Conservation (phyloP, 2,888 invertebrate genomes). For the Rosalia funebris region DNA sequence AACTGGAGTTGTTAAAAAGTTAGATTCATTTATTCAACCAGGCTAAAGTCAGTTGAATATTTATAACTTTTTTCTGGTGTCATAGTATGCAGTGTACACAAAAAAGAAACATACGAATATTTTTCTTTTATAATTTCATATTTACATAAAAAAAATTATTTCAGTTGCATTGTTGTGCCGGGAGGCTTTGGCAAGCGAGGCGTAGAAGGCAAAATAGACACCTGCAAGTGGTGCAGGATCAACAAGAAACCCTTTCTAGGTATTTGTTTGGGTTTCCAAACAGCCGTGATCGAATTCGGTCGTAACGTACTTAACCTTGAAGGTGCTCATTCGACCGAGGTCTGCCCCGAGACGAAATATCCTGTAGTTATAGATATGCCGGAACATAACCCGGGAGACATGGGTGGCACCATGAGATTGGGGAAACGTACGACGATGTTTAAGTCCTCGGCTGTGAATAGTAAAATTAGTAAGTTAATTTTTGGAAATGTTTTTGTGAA, state of each 20-base stretch:
- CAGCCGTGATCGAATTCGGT: conserved; percentile 94
- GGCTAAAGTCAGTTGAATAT: no score
- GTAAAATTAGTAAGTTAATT: conserved; percentile 75
- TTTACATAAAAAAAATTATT: no score
- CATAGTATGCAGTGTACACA: no score
- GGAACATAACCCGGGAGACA: conserved; percentile 90
- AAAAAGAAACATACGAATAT: no score
- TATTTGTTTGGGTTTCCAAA: conserved; percentile 97
- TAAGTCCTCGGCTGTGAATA: conserved; percentile 66
- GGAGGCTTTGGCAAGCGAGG: conserved; percentile 98
- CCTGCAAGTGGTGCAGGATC: conserved; percentile 91
- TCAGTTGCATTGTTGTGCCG: conserved; percentile 92
- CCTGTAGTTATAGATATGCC: conserved; percentile 98
- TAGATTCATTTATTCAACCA: no score
- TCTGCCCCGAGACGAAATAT: conserved; percentile 70
- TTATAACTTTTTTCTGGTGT: no score
- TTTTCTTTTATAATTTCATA: no score
- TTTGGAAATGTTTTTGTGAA: conserved; percentile 34
- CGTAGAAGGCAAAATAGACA: conserved; percentile 94
- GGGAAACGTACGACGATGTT: conserved; percentile 93
- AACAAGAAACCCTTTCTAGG: conserved; percentile 93
- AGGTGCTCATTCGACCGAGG: conserved; percentile 84
- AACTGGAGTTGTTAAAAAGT: no score
- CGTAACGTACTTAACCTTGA: conserved; percentile 81
- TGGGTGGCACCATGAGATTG: conserved; percentile 97